phyloP scores from a whole-genome alignment of 2,113 vertebrate species.

The Argyrosomus japonicus region DNA sequence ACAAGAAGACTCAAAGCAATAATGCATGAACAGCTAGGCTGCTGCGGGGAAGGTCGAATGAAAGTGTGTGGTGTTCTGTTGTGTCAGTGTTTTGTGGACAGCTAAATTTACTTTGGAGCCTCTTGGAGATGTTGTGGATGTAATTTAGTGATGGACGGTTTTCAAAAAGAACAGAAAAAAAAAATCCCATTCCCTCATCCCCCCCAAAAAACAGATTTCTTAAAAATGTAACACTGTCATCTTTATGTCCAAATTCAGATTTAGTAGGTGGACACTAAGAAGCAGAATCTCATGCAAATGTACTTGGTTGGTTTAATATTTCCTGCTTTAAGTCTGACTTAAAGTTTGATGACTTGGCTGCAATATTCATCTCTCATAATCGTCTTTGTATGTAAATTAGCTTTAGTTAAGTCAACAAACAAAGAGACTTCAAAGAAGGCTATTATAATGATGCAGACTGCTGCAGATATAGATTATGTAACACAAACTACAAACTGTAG shows the following conservation, averaged over 20 bases:
- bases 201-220: background rate
- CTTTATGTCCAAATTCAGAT: background rate
- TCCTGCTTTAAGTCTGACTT: slow-evolving; percentile 21
- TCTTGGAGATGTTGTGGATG: slow-evolving; percentile 1
- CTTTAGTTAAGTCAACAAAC: slow-evolving; percentile 14
- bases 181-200: background rate
- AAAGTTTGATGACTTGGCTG: slow-evolving; percentile 13
- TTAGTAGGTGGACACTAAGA: background rate
- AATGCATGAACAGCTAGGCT: background rate
- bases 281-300: slow-evolving; percentile 21
- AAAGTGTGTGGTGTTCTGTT: background rate
- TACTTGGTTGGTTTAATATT: background rate
- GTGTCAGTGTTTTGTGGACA: slow-evolving; percentile 8
- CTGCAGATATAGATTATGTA: too few species aligned
- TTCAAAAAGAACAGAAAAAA: background rate
- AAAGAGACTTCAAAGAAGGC: slow-evolving; percentile 13
- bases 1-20: slow-evolving; percentile 14
- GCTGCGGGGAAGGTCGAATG: slow-evolving; percentile 39
- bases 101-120: slow-evolving; percentile 12
- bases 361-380: slow-evolving; percentile 37
- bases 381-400: slow-evolving; percentile 65
- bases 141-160: background rate
- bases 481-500: background rate
- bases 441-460: background rate
- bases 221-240: background rate